A percentile compares a stretch with the other conserved stretches of the same genome.
These are phyloP conservation scores for Propithecus deckenii DNA, from an alignment of 2,797 vertebrate species.

Conservation along the genomic window DNA sequence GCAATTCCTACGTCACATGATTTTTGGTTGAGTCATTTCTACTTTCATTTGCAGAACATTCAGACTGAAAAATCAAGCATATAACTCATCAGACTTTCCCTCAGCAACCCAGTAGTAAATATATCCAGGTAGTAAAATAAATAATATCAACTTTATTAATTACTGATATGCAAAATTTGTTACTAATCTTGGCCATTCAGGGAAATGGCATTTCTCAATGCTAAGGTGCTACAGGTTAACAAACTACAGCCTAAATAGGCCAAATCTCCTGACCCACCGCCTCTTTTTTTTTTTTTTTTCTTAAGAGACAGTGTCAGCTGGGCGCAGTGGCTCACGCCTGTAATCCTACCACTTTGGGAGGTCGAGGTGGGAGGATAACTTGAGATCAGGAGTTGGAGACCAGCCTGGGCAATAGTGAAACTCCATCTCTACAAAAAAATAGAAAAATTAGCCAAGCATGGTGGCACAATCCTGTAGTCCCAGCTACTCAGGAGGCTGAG, in stretches of 20 bases:
- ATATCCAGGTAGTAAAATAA: background rate
- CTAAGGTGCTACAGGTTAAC: background rate
- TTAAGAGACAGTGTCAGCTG: background rate
- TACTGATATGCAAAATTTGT: background rate
- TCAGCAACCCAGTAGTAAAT: background rate
- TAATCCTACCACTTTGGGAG: background rate
- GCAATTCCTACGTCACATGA: background rate
- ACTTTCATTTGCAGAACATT: background rate
- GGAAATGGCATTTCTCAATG: background rate
- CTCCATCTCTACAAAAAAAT: background rate
- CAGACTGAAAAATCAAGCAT: background rate
- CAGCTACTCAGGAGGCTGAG: background rate
- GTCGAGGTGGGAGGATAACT: background rate
- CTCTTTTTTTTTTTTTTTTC: background rate
- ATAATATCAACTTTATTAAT: background rate
- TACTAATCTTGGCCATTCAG: background rate
- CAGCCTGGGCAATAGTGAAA: background rate
- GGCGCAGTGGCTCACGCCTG: background rate
- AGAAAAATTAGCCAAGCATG: background rate
- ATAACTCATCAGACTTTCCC: background rate
- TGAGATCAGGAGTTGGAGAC: background rate
- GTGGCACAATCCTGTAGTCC: background rate
- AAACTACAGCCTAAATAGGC: background rate
- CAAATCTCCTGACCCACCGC: background rate
- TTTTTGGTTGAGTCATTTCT: background rate